These are phyloP conservation scores for Micromussa lordhowensis DNA, from an alignment of 92 coral and sea anemone genomes.

Conservation along the genomic window DNA sequence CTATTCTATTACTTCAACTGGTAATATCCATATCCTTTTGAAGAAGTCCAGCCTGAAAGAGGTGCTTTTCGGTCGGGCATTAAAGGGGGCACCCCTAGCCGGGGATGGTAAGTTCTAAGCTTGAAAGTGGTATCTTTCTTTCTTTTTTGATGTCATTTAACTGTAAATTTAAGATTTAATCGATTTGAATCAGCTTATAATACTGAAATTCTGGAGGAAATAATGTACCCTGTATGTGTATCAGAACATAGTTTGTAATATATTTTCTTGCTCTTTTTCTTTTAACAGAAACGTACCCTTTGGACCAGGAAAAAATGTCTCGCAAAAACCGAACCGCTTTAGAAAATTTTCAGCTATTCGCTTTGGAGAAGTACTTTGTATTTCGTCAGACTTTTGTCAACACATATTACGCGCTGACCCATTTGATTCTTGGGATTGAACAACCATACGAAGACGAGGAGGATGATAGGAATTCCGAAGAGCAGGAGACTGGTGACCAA, in stretches of 20 bases:
- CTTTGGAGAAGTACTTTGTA: conserved; percentile 56
- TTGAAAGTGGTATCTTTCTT: too few species aligned
- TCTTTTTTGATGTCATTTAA: too few species aligned
- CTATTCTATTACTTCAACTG: too few species aligned
- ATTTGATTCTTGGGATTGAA: conserved; percentile 72
- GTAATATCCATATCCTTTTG: too few species aligned
- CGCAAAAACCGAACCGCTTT: conserved; percentile 63
- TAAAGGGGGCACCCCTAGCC: too few species aligned
- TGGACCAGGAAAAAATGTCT: conserved; percentile 28
- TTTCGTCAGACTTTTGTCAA: conserved; percentile 72
- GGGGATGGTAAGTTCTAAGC: too few species aligned
- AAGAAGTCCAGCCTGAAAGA: too few species aligned
- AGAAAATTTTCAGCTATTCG: conserved; percentile 60
- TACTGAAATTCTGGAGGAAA: too few species aligned
- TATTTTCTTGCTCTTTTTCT: background rate
- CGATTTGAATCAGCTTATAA: too few species aligned
- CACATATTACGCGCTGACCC: conserved; percentile 77
- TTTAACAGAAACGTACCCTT: conserved; percentile 70
- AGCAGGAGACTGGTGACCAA: conserved; percentile 38
- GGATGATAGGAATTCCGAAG: conserved; percentile 5
- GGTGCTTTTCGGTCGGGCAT: too few species aligned
- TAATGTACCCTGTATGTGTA: too few species aligned
- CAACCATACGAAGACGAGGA: conserved; percentile 53
- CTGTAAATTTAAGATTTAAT: too few species aligned
- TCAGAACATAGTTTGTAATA: background rate